Evolutionary conservation across 92 coral and sea anemone genomes (phyloP), one percentile per base, ranked within the genome.

Genomic region (Epizoanthus rinbou): DNA sequence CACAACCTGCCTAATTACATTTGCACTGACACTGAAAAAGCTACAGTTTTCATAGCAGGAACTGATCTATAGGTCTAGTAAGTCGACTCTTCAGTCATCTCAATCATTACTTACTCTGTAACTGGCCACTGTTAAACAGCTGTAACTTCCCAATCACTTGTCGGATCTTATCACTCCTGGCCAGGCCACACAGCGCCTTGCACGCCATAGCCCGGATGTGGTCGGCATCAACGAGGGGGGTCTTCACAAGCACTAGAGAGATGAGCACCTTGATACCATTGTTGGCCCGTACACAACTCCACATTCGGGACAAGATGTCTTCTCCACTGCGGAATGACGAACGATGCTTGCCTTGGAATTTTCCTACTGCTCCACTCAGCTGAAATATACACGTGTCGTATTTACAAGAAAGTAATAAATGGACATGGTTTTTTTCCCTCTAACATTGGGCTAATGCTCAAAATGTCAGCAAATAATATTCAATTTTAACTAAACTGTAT

Each of bases 131-230:
- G 74, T 91, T 90, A 72, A 96, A 90, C 68, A 96, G 70, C 76
- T 94, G 94, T 5, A 96, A 91, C 76, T 96, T 96, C 66, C 99
- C 95, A 63, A 96, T 94, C 25, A 96, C 98, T 76, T 96, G 98
- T 74, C 94, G 80, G 8, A 96, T 96, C 85, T 90, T 92, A 59
- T 96, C 99, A 70, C 99, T 96, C 67, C 91, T 86, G 18, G 99
- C 91, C 83, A 96, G 84, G 28, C 98, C 99, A 71, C 93, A 94
- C 58, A 96, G 75, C 37, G 99, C 99, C 74, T 90, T 94, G 82
- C 99, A 96, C 31, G 99, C 99, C 86, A 94, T 70, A 21, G 97
- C 94, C 24, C 99, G 98, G 74, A 96, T 96, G 41, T 84, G 87
- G 59, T 96, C 99, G 4, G 99, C 98, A 80, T 92, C 94, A 73